Evolutionary conservation across 2,797 vertebrate species (phyloP).

Genomic region (Coccyzus lansbergi): DNA sequence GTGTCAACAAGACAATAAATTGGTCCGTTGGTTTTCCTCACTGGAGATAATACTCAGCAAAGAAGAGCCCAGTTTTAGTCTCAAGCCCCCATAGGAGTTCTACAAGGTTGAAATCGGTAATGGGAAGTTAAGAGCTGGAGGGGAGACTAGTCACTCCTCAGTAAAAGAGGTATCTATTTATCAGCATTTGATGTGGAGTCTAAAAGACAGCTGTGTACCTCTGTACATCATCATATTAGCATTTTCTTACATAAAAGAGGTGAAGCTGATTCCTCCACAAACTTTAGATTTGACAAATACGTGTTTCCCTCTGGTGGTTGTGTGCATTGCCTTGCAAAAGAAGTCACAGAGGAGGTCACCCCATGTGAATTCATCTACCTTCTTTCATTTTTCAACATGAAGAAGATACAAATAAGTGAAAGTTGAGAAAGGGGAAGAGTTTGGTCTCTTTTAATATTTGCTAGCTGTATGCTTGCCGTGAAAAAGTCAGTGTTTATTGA

Average conservation of each 20-base stretch:
- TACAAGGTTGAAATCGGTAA: neutral
- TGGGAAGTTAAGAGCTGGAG: neutral
- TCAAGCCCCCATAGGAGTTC: neutral
- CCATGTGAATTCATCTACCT: neutral
- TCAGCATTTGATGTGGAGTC: neutral
- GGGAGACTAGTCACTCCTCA: neutral
- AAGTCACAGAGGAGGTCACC: neutral
- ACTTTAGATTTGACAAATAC: neutral
- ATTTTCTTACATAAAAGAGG: neutral
- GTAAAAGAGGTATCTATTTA: neutral
- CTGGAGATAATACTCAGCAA: neutral
- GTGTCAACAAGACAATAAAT: neutral
- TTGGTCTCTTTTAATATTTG: neutral
- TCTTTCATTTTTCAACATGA: neutral
- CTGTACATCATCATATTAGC: neutral
- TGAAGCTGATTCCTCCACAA: neutral
- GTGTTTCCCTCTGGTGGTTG: neutral
- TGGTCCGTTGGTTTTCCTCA: neutral
- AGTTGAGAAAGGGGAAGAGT: neutral
- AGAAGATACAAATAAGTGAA: neutral
- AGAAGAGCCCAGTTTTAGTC: neutral
- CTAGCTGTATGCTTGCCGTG: neutral
- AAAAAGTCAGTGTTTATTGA: conserved; percentile 25
- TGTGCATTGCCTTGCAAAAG: neutral
- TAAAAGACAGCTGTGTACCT: neutral